Evolutionary conservation across 2,888 invertebrate genomes (phyloP).

Genomic region (Xylophagus ater): DNA sequence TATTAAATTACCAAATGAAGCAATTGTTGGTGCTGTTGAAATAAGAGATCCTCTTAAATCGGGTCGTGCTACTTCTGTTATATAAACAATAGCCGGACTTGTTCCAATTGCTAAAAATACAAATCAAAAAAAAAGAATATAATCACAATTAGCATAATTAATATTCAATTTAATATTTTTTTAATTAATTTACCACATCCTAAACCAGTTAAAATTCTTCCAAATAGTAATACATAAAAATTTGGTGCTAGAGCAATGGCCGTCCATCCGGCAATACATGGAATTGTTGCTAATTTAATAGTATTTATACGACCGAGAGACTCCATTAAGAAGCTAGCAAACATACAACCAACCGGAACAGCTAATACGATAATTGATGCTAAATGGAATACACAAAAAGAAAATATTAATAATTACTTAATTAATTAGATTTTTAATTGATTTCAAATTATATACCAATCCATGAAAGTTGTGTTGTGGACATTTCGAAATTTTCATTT

Average conservation of each 20-base stretch:
- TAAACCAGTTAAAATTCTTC: conserved; percentile 45
- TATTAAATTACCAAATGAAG: conserved; percentile 44
- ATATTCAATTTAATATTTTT: background rate
- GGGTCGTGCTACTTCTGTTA: conserved; percentile 49
- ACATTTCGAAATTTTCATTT: conserved; percentile 20
- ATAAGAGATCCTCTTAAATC: conserved; percentile 49
- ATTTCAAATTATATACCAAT: conserved; percentile 36
- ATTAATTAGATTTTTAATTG: background rate
- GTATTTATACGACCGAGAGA: conserved; percentile 44
- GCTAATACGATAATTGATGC: conserved; percentile 47
- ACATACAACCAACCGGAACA: conserved; percentile 44
- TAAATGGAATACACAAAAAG: conserved; percentile 21
- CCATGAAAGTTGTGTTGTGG: conserved; percentile 42
- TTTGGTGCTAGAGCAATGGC: conserved; percentile 43
- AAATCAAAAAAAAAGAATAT: background rate
- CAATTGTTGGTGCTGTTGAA: conserved; percentile 46
- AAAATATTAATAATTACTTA: conserved; percentile 1
- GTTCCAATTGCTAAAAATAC: conserved; percentile 41
- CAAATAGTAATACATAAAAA: conserved; percentile 42
- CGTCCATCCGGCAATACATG: conserved; percentile 45
- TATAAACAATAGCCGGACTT: conserved; percentile 50
- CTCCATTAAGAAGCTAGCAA: conserved; percentile 47
- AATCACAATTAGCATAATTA: background rate
- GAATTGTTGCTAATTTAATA: conserved; percentile 45
- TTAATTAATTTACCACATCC: conserved; percentile 37